A percentile compares a stretch with the other conserved stretches of the same genome.
Conservation (phyloP, 23 tunicate genomes). For the Phallusia fumigata region DNA sequence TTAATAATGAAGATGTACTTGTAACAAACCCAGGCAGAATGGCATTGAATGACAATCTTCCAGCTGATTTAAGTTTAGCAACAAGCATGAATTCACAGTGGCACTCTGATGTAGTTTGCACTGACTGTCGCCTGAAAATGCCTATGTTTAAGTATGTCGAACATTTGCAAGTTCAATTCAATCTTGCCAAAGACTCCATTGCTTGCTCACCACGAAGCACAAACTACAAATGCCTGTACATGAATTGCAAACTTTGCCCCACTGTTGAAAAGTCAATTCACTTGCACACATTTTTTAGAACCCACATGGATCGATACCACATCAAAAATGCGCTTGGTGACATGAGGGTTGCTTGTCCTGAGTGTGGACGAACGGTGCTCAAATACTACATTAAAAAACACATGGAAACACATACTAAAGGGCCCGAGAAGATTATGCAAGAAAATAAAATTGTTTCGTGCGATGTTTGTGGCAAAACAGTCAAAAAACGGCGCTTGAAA, state of each 20-base stretch:
- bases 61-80: background rate
- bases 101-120: background rate
- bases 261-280: conserved; percentile 33
- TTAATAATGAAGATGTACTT: background rate
- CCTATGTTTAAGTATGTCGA: conserved; percentile 31
- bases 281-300: conserved; percentile 17
- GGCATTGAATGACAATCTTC: background rate
- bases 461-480: conserved; percentile 47
- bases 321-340: conserved; percentile 24
- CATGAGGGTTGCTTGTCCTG: conserved; percentile 27
- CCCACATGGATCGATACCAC: conserved; percentile 46
- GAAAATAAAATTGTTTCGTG: conserved; percentile 26
- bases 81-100: background rate
- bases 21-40: background rate
- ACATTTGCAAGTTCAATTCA: conserved; percentile 42
- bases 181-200: background rate
- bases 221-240: conserved; percentile 8
- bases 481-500: conserved; percentile 25
- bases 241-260: background rate
- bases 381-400: conserved; percentile 40
- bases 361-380: conserved; percentile 25
- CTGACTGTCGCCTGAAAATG: conserved; percentile 1
- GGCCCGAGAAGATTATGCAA: background rate
- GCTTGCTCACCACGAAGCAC: background rate
- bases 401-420: conserved; percentile 1